Evolutionary conservation across 2,888 invertebrate species (phyloP).

Genomic region (Mantis religiosa): DNA sequence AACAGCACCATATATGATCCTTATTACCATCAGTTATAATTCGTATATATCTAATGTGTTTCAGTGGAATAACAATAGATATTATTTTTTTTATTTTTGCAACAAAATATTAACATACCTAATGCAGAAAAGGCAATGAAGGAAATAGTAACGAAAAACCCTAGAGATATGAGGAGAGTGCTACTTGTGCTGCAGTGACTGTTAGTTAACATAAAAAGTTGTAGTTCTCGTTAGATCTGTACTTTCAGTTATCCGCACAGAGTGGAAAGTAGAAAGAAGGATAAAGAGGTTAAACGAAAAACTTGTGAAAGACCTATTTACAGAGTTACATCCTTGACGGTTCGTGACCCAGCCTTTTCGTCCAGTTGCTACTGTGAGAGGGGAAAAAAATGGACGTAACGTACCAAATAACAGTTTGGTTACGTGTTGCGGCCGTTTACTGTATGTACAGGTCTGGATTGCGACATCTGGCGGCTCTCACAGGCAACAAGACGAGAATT

Average conservation of each 20-base stretch:
- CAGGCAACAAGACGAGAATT: background rate
- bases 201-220: background rate
- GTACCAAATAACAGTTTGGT: background rate
- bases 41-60: too few relatives aligned
- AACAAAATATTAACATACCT: background rate
- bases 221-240: background rate
- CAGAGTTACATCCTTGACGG: background rate
- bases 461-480: slow-evolving; percentile 1
- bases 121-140: background rate
- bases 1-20: too few relatives aligned
- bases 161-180: background rate
- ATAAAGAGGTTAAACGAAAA: slow-evolving; percentile 39
- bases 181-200: too few relatives aligned
- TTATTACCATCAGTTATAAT: too few relatives aligned
- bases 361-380: background rate
- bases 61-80: too few relatives aligned
- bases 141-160: background rate
- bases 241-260: background rate
- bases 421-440: background rate
- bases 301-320: slow-evolving; percentile 24
- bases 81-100: too few relatives aligned
- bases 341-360: background rate
- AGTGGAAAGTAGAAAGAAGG: slow-evolving; percentile 34
- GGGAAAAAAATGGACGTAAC: background rate
- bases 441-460: background rate